phyloP scores from a whole-genome alignment of 2,888 invertebrate species.

The Drosophila cracens region DNA sequence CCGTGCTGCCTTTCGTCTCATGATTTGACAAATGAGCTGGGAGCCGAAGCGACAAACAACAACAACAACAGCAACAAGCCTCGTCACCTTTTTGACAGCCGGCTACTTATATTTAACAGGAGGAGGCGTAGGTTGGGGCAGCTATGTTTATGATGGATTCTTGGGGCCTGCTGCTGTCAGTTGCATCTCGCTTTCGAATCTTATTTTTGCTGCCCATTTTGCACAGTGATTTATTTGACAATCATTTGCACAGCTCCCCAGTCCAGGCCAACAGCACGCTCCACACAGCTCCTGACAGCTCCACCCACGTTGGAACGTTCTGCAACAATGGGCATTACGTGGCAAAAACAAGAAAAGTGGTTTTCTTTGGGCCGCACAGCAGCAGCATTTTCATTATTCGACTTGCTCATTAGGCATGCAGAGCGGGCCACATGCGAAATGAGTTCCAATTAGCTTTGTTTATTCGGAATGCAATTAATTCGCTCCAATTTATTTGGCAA shows the following conservation, averaged over 20 bases:
- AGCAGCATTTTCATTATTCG: constrained; percentile 12
- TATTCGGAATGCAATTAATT: constrained; percentile 78
- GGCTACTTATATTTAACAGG: constrained; percentile 32
- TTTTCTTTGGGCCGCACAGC: constrained; percentile 1
- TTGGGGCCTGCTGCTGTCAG: constrained; percentile 36
- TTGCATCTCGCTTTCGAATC: constrained; percentile 38
- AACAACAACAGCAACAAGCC: constrained; percentile 41
- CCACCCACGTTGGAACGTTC: constrained; percentile 9
- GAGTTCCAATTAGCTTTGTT: constrained; percentile 79
- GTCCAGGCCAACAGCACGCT: neutral
- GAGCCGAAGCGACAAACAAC: constrained; percentile 7
- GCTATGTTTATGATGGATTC: constrained; percentile 48
- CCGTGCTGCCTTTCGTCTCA: constrained; percentile 27
- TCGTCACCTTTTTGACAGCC: constrained; percentile 77
- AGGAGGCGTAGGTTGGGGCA: neutral
- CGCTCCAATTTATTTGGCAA: constrained; percentile 75
- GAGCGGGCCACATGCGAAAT: constrained; percentile 74
- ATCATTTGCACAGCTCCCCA: constrained; percentile 65
- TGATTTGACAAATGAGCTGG: constrained; percentile 73
- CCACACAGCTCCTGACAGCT: neutral
- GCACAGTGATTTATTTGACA: constrained; percentile 76
- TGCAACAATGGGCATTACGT: constrained; percentile 66
- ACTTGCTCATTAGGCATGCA: constrained; percentile 69
- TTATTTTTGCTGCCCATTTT: constrained; percentile 42
- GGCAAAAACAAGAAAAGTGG: constrained; percentile 62